Base-by-base conservation (phyloP, 2,797 vertebrate species). In the Microctenopoma stevenorrisi region DNA sequence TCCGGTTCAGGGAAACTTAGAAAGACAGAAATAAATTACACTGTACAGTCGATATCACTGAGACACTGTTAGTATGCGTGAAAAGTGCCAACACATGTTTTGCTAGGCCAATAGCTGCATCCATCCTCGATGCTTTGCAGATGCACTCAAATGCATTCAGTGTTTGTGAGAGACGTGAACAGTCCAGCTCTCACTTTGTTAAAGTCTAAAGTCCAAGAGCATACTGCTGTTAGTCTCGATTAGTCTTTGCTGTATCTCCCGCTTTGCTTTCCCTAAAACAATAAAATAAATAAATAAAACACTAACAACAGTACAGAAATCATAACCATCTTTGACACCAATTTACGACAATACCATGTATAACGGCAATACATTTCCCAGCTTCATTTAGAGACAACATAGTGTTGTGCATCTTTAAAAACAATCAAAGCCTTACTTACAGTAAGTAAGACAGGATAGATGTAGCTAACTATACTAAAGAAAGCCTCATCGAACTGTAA, bases 161-260 rank as follows among this genome's bases (percentile, higher is more conserved):
- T 37, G 59, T 62, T 46, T 68, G 33, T 64, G 26, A 54, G 8
- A 51, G 51, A 53, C 46, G 22, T 48, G 9, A 74, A 69, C 22
- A 44, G 22, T 58, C 59, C 59, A 62, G 35, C 16, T 68, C 16
- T 68, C 67, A 51, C 30, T 65, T 52, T 15, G 30, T 49, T 44
- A 13, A 73, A 60, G 43, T 64, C 42, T 57, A 43, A 52, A 73
- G 38, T 69, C 57, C 53, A 52, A 28, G 22, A n/a, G 33, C 59
- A 67, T 18, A 9, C 52, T 5, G 64, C 52, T 40, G 37, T 92
- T 76, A 95, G 55, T 95, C 94, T 16, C 87, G 79, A 69, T 94
- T 94, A 43, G 86, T 88, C 82, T 95, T 95, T 13, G 78, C 72
- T n/a, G 60, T 42, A 4, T 93, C 92, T 42, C 83, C 89, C 54